A percentile compares a stretch with the other conserved stretches of the same genome.
Evolutionary conservation across 2,888 invertebrate genomes (phyloP).

Genomic region (Poecilus cupreus): DNA sequence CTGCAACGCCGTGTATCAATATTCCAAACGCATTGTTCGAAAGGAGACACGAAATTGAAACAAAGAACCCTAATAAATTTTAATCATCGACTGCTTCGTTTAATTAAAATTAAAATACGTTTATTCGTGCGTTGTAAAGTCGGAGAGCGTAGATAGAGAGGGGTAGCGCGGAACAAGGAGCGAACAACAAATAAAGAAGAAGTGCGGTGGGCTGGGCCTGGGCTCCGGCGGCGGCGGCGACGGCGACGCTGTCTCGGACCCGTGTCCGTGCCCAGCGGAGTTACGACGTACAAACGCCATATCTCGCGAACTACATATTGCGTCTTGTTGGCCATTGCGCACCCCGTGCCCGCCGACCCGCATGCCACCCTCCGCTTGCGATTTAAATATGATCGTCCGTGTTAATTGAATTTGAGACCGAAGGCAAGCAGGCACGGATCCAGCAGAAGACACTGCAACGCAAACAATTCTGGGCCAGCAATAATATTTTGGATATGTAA

Average conservation of each 20-base stretch:
- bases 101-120: constrained; percentile 72
- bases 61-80: constrained; percentile 62
- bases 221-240: not conserved
- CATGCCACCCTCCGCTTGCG: constrained; percentile 55
- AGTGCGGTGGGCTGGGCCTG: constrained; percentile 40
- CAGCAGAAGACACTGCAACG: not conserved
- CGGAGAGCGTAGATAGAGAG: not conserved
- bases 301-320: constrained; percentile 67
- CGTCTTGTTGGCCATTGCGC: constrained; percentile 63
- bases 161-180: not conserved
- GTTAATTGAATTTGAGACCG: constrained; percentile 55
- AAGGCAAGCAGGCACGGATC: not conserved
- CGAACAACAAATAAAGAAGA: constrained; percentile 55
- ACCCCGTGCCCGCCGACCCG: constrained; percentile 63
- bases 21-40: constrained; percentile 58
- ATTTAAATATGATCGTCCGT: constrained; percentile 56
- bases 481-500: too few species aligned
- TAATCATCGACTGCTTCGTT: constrained; percentile 70
- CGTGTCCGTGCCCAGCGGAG: constrained; percentile 60
- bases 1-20: constrained; percentile 45
- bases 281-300: constrained; percentile 68
- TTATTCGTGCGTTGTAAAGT: constrained; percentile 57
- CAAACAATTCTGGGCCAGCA: too few species aligned
- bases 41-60: constrained; percentile 57
- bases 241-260: not conserved